Base-by-base conservation (phyloP, 1,140 invertebrate species). In the Drosophila fuyamai region DNA sequence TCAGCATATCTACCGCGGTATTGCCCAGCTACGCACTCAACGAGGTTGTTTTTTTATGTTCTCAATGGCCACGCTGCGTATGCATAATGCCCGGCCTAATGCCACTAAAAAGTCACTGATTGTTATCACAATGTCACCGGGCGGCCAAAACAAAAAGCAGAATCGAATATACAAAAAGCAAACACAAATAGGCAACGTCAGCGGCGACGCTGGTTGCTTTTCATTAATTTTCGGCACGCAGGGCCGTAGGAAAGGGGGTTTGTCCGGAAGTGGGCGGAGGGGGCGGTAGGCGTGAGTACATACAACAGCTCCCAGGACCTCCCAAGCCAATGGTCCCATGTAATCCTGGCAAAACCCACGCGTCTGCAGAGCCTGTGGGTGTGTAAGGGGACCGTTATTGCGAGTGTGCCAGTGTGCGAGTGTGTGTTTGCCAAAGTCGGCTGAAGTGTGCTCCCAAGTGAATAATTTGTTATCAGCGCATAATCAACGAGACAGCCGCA, bases 381-480 rank as follows among this genome's bases (percentile, higher is more conserved):
- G 35, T 51, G 29, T 60, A 18, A 36, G 23, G 23, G 9, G 23
- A 18, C 23, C 23, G 18, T 36, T 23, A 29, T 3, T 36, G 35
- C 16, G 41, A 27, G 32, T 18, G 27, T 18, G 36, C 36, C 46
- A 54, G 44, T 61, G 41, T 16, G 53, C 44, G 29, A n/a, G 38
- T 71, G 65, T 58, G 36, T 71, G 68, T 71, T 66, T 77, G 63
- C 73, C 63, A 62, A 77, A 77, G 63, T 81, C 80, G 79, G 83
- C 67, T 84, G 84, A 77, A 74, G 84, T 74, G 76, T 73, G 74
- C 73, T 88, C 84, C 84, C 84, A 89, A 89, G 84, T 89, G 84
- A 89, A 89, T 89, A 89, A 89, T 89, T 89, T 89, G 84, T 89
- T 89, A 89, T 89, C 84, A 89, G 84, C 84, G 83, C 84, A 89